Evolutionary conservation across 2,888 invertebrate species (phyloP).

Genomic region (Eupithecia inturbata): DNA sequence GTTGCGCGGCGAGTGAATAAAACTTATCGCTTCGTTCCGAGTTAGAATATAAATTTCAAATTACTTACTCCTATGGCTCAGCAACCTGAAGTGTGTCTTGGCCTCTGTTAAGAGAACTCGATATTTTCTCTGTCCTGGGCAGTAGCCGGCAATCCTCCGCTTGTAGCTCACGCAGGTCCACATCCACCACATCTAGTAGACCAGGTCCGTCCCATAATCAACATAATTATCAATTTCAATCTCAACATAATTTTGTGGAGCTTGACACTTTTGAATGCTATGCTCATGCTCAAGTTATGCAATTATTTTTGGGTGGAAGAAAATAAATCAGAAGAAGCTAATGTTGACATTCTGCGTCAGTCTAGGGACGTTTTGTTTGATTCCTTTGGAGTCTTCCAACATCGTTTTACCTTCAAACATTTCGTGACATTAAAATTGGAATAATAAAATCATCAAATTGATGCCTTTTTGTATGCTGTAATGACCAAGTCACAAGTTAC

Average conservation of each 20-base stretch:
- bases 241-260: not conserved
- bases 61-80: no score
- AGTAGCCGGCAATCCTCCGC: not conserved
- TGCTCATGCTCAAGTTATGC: not conserved
- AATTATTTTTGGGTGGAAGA: no score
- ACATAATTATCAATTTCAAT: not conserved
- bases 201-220: not conserved
- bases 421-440: no score
- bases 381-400: no score
- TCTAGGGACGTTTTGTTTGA: no score
- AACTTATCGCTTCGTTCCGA: not conserved
- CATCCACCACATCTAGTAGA: not conserved
- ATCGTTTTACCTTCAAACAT: no score
- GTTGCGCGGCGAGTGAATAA: not conserved
- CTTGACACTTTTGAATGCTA: not conserved
- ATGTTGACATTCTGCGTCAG: no score
- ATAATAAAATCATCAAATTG: no score
- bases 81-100: not conserved
- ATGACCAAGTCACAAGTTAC: no score
- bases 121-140: not conserved
- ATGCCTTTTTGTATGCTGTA: no score
- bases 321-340: no score
- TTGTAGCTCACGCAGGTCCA: not conserved
- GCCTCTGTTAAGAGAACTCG: not conserved
- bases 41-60: not conserved